Percentiles rank a stretch among this genome's conserved stretches.
Conservation (phyloP, 2,888 invertebrate genomes). For the Amblyteles armatorius region DNA sequence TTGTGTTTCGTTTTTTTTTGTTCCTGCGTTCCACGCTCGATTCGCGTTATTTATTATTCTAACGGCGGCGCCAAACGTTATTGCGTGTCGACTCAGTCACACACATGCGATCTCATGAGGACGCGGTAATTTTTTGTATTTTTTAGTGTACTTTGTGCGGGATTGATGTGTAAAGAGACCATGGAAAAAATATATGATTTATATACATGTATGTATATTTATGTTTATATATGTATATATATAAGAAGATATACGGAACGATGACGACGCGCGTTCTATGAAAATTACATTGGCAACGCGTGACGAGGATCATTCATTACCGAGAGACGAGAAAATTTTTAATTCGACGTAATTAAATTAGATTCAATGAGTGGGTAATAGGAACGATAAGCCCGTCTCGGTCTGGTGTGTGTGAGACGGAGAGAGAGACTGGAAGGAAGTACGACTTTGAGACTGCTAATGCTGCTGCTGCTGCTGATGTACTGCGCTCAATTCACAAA, state of each 20-base stretch:
- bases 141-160: conserved; percentile 46
- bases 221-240: background rate
- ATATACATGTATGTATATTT: no score
- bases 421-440: conserved; percentile 45
- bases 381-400: conserved; percentile 49
- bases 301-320: conserved; percentile 64
- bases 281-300: conserved; percentile 64
- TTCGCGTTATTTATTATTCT: conserved; percentile 40
- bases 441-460: conserved; percentile 40
- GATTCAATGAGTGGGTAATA: conserved; percentile 67
- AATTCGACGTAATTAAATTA: conserved; percentile 66
- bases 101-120: conserved; percentile 44
- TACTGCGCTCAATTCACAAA: conserved; percentile 57
- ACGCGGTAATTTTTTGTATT: conserved; percentile 59
- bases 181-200: conserved; percentile 6
- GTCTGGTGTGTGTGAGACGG: conserved; percentile 19
- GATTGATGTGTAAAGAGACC: conserved; percentile 37
- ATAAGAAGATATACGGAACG: conserved; percentile 47
- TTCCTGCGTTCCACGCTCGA: conserved; percentile 18
- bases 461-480: conserved; percentile 10
- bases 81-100: conserved; percentile 26
- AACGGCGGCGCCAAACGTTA: conserved; percentile 50
- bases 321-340: conserved; percentile 63
- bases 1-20: background rate
- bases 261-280: conserved; percentile 45